Base-by-base conservation (phyloP, 2,888 invertebrate species). In the Phytoseiulus persimilis region DNA sequence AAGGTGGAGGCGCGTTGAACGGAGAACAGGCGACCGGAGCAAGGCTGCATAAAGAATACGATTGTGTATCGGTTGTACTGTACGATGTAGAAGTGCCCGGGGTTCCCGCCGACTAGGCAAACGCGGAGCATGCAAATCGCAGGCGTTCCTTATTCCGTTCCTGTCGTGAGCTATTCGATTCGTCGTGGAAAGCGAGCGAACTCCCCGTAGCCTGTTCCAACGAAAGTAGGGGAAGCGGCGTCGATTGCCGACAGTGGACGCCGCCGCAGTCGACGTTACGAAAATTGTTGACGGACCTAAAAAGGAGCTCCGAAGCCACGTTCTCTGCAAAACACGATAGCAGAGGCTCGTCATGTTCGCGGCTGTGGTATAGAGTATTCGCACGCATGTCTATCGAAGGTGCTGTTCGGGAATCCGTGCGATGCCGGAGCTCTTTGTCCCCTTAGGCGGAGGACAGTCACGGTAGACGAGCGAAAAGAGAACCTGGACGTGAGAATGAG, bases 111-210 rank as follows among this genome's bases (percentile, higher is more conserved):
- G 65, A 14, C 14, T 65, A 65, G 65, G 65, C 65, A 65, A 39
- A 39, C 39, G 5, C 39, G 39, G 65, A 14, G 65, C 14, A 65
- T 65, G 65, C 65, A 65, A 65, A 65, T 65, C 18, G 65, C 65
- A 23, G 65, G 65, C 65, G 65, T 65, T 65, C 65, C 65, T 65
- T 65, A 65, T 65, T 65, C 65, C 65, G 65, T 23, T 23, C 28
- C 65, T 65, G 65, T 65, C 65, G 65, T 65, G 65, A 65, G 65
- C 65, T 65, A 65, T 65, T 65, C 65, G 65, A 65, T 65, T 65
- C 65, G 65, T 65, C 65, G 65, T 65, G 65, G 65, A 65, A 65
- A 65, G 65, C 65, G 65, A 65, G 65, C 65, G 18, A 65, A 28
- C 65, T 18, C 39, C 9, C 9, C 39, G 39, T 39, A 39, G 65